Percentiles rank a stretch among this genome's conserved stretches.
Conservation (phyloP, 2,113 vertebrate genomes). For the Esox niger region DNA sequence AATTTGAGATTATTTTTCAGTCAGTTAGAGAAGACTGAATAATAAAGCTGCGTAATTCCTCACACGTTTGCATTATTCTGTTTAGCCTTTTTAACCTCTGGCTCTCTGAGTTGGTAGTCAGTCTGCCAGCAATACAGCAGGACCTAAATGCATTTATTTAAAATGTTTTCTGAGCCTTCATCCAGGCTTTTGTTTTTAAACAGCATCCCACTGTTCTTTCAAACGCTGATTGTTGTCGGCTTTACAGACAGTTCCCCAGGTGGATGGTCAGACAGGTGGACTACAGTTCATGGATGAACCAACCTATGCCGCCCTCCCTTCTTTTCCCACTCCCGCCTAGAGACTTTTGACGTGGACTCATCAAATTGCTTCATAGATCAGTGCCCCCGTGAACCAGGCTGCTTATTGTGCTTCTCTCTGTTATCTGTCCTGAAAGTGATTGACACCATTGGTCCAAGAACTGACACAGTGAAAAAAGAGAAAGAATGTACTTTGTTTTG, state of each 20-base stretch:
- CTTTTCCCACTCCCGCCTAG: not conserved
- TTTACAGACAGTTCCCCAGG: not conserved
- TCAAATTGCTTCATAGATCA: constrained; percentile 9
- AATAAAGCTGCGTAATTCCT: too few relatives aligned
- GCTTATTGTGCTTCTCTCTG: constrained; percentile 13
- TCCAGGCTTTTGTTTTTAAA: too few relatives aligned
- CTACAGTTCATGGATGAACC: not conserved
- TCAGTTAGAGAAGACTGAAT: not conserved
- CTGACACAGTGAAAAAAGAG: not conserved
- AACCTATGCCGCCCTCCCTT: not conserved
- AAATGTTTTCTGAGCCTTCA: too few relatives aligned
- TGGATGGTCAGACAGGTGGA: not conserved
- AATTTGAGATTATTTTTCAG: not conserved
- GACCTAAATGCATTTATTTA: too few relatives aligned
- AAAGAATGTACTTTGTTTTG: too few relatives aligned
- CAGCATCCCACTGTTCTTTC: not conserved
- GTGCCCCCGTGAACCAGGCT: constrained; percentile 20
- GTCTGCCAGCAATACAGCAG: too few relatives aligned
- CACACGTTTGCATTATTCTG: too few relatives aligned
- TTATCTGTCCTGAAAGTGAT: constrained; percentile 2
- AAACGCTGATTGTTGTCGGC: not conserved
- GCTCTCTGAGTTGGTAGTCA: too few relatives aligned
- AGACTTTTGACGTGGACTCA: constrained; percentile 17
- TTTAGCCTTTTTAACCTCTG: too few relatives aligned
- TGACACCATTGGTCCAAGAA: not conserved